These are phyloP conservation scores for Agonopterix alstromeriana DNA, from an alignment of 2,888 invertebrate genomes.

Conservation along the genomic window DNA sequence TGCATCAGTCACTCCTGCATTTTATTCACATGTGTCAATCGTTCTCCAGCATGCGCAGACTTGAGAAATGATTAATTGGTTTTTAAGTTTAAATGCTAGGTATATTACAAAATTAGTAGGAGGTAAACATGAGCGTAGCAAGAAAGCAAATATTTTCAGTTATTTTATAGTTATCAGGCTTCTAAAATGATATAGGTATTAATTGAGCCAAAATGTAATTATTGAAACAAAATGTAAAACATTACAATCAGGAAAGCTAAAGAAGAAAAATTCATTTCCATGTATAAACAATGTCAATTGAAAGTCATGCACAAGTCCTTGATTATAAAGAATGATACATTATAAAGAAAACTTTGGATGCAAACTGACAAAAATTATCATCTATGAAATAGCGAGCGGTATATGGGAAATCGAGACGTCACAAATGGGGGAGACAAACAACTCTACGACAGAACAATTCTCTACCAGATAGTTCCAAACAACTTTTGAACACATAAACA, in stretches of 20 bases:
- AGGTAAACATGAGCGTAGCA: slow-evolving; percentile 53
- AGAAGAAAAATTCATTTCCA: slow-evolving; percentile 12
- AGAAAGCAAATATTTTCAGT: slow-evolving; percentile 40
- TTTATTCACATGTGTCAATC: slow-evolving; percentile 11
- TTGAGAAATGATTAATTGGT: slow-evolving; percentile 35
- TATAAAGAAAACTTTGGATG: slow-evolving; percentile 16
- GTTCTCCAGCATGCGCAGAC: slow-evolving; percentile 59
- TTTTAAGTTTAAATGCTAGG: slow-evolving; percentile 22
- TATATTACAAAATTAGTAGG: slow-evolving; percentile 31
- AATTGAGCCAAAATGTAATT: slow-evolving; percentile 71
- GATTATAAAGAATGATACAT: slow-evolving; percentile 20
- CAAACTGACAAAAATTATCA: slow-evolving; percentile 21
- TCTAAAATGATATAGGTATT: slow-evolving; percentile 46
- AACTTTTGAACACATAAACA: slow-evolving; percentile 45
- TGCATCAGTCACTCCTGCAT: slow-evolving; percentile 15
- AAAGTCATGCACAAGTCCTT: slow-evolving; percentile 26
- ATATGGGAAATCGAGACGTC: slow-evolving; percentile 34
- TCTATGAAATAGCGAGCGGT: slow-evolving; percentile 27
- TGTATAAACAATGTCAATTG: slow-evolving; percentile 8
- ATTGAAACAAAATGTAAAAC: slow-evolving; percentile 38
- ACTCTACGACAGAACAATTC: slow-evolving; percentile 42
- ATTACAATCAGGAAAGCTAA: slow-evolving; percentile 23
- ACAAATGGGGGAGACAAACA: slow-evolving; percentile 43
- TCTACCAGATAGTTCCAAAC: slow-evolving; percentile 49
- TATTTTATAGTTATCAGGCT: slow-evolving; percentile 38